Conservation (phyloP, 35 echinoderm and acorn worm genomes). For the Ophioderma brevispina region DNA sequence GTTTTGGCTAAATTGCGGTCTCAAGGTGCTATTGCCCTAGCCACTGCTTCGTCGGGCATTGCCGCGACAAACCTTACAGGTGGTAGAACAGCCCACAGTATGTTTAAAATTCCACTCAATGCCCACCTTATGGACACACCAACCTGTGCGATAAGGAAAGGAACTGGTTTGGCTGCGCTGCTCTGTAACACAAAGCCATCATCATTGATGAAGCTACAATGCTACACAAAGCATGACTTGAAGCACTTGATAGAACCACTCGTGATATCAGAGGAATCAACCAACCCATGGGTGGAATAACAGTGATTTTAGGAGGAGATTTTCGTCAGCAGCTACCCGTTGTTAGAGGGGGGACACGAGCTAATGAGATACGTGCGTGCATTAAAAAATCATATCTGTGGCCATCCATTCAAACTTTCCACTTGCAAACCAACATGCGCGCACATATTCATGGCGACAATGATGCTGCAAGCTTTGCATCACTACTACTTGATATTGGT, state of each 20-base stretch:
- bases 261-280: constrained; percentile 1
- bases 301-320: constrained; percentile 16
- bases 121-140: not conserved
- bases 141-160: not conserved
- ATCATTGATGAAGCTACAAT: constrained; percentile 47
- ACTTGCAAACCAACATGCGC: constrained; percentile 25
- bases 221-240: constrained; percentile 6
- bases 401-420: not conserved
- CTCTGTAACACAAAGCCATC: not conserved
- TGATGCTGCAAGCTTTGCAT: too few species aligned
- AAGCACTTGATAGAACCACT: constrained; percentile 26
- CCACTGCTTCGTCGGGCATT: constrained; percentile 29
- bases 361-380: constrained; percentile 1
- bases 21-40: not conserved
- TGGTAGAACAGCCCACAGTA: constrained; percentile 39
- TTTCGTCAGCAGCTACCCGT: constrained; percentile 21
- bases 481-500: too few species aligned
- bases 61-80: constrained; percentile 4
- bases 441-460: not conserved
- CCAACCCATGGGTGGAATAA: constrained; percentile 10
- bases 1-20: not conserved
- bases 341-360: not conserved
- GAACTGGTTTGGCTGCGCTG: not conserved
- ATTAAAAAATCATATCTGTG: constrained; percentile 13
- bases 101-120: constrained; percentile 28